A percentile compares a stretch with the other conserved stretches of the same genome.
Evolutionary conservation across 2,888 invertebrate genomes (phyloP).

Genomic region (Scaptomyza cyrtandrae): DNA sequence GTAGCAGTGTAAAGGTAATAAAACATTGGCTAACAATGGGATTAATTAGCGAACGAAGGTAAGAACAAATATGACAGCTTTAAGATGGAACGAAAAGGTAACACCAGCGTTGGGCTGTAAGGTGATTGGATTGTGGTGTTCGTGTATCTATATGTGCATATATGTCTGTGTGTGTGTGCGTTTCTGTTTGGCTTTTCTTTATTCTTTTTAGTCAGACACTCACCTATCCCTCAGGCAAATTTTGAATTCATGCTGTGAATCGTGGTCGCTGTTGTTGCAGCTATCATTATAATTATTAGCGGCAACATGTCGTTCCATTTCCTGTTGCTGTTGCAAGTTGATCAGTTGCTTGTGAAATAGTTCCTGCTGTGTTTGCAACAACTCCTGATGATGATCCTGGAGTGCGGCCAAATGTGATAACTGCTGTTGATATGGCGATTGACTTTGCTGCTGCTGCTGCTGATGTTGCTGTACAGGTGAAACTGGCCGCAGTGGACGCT

Average conservation of each 20-base stretch:
- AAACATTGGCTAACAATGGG: not conserved
- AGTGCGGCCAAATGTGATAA: constrained; percentile 62
- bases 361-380: constrained; percentile 77
- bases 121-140: not conserved
- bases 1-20: not conserved
- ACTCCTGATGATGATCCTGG: constrained; percentile 70
- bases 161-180: constrained; percentile 18
- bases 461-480: constrained; percentile 44
- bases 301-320: constrained; percentile 40
- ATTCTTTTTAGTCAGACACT: constrained; percentile 68
- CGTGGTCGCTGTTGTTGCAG: constrained; percentile 67
- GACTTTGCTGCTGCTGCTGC: constrained; percentile 36
- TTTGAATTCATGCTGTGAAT: constrained; percentile 81
- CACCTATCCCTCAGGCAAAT: constrained; percentile 84
- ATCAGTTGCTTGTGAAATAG: constrained; percentile 78
- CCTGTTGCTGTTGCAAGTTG: constrained; percentile 65
- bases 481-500: constrained; percentile 60
- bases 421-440: constrained; percentile 71
- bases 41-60: constrained; percentile 31
- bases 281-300: constrained; percentile 62
- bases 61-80: constrained; percentile 17
- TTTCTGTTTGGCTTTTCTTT: constrained; percentile 2
- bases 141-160: not conserved
- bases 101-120: not conserved
- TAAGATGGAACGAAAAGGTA: constrained; percentile 9